These are phyloP conservation scores for Centropyge bicolor DNA, from an alignment of 2,797 vertebrate species.

Conservation along the genomic window DNA sequence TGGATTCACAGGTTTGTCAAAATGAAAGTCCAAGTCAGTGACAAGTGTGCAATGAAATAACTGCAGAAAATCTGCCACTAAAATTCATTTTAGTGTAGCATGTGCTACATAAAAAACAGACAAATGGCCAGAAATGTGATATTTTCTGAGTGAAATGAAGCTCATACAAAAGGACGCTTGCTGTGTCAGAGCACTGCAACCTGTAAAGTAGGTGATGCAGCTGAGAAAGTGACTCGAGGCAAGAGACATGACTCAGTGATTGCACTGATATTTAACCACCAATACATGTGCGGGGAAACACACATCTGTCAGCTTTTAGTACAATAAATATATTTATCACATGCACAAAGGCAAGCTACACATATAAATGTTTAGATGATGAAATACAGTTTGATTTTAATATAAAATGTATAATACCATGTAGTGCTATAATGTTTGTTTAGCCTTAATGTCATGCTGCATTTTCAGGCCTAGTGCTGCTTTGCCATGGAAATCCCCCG, in stretches of 20 bases:
- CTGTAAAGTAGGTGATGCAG: not conserved
- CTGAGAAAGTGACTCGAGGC: slow-evolving; percentile 9
- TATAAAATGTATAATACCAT: not conserved
- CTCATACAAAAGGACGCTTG: slow-evolving; percentile 16
- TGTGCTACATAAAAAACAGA: not conserved
- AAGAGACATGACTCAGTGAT: slow-evolving; percentile 18
- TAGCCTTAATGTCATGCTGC: slow-evolving; percentile 79
- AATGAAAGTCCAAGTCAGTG: not conserved
- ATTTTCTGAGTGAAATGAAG: slow-evolving; percentile 31
- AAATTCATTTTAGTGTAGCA: not conserved
- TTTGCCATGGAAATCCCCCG: slow-evolving; percentile 85
- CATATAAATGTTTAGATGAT: not conserved
- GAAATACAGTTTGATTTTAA: not conserved
- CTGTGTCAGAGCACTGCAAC: not conserved
- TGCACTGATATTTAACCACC: slow-evolving; percentile 26
- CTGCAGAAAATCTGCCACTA: not conserved
- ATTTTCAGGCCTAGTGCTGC: slow-evolving; percentile 87
- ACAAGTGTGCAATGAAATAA: not conserved
- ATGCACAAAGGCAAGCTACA: not conserved
- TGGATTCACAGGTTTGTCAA: not conserved
- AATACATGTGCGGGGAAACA: slow-evolving; percentile 10
- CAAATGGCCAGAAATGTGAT: not conserved
- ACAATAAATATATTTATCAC: not conserved
- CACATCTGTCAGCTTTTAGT: not conserved
- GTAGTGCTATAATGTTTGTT: not conserved